phyloP scores from a whole-genome alignment of 2,113 vertebrate genomes.

The Saccopteryx bilineata region DNA sequence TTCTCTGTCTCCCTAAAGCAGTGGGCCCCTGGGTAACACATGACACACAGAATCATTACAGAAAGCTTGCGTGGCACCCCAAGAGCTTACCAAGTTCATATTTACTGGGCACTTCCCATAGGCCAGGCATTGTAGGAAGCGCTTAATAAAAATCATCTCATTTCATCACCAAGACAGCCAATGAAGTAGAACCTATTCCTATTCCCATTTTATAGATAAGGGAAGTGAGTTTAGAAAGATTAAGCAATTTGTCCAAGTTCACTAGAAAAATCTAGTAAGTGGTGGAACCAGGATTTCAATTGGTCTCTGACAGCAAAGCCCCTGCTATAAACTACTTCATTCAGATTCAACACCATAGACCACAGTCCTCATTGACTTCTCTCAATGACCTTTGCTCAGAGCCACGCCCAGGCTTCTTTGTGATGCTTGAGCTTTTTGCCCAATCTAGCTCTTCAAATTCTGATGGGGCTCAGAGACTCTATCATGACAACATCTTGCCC shows the following conservation, averaged over 20 bases:
- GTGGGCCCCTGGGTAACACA: neutral
- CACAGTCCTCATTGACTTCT: neutral
- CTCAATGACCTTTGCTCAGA: neutral
- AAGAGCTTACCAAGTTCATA: conserved; percentile 52
- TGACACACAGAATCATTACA: conserved; percentile 44
- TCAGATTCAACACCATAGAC: neutral
- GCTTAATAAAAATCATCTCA: conserved; percentile 21
- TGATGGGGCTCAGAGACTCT: neutral
- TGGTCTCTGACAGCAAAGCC: neutral
- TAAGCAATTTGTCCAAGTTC: neutral
- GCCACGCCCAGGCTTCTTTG: neutral
- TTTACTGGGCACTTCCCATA: conserved; percentile 41
- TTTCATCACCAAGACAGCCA: neutral
- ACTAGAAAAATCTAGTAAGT: neutral
- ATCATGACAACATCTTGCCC: neutral
- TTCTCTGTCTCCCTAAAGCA: conserved; percentile 29
- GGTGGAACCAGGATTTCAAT: neutral
- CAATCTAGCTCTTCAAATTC: neutral
- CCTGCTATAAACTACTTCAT: neutral
- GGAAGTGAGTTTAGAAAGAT: conserved; percentile 47
- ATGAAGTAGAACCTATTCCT: conserved; percentile 5
- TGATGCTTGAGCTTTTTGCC: neutral
- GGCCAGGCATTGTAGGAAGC: neutral
- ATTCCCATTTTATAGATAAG: conserved; percentile 3
- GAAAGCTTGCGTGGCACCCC: conserved; percentile 26